A percentile compares a stretch with the other conserved stretches of the same genome.
phyloP scores from a whole-genome alignment of 2,797 vertebrate genomes.

The Sebastes hopkinsi region DNA sequence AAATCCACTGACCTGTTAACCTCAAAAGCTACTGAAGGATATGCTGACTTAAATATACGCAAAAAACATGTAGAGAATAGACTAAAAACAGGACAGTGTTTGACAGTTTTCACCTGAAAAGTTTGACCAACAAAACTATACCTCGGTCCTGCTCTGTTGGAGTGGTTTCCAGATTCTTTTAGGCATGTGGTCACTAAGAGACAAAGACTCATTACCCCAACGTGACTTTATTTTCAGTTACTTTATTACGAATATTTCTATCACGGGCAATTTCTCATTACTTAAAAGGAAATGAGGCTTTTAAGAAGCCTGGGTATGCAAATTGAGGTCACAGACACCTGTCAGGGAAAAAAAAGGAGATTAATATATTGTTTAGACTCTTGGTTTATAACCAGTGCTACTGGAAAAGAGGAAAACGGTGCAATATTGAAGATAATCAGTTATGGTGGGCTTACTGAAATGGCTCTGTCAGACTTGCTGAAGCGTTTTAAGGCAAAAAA shows the following conservation, averaged over 20 bases:
- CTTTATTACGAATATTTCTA: constrained; percentile 45
- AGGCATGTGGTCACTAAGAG: constrained; percentile 24
- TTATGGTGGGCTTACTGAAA: constrained; percentile 49
- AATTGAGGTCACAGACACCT: constrained; percentile 61
- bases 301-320: constrained; percentile 65
- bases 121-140: constrained; percentile 31
- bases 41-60: constrained; percentile 21
- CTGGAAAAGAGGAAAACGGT: constrained; percentile 75
- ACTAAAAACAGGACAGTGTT: constrained; percentile 5
- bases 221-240: constrained; percentile 38
- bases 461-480: constrained; percentile 34
- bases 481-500: constrained; percentile 58
- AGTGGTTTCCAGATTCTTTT: constrained; percentile 35
- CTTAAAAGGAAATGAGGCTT: constrained; percentile 33
- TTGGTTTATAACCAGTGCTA: constrained; percentile 50
- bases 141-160: constrained; percentile 35
- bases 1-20: constrained; percentile 69
- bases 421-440: constrained; percentile 84
- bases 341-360: constrained; percentile 70
- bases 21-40: constrained; percentile 63
- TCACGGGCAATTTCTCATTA: constrained; percentile 39
- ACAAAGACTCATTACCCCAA: constrained; percentile 42
- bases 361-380: constrained; percentile 66
- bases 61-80: constrained; percentile 18
- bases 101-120: constrained; percentile 23